phyloP scores from a whole-genome alignment of 2,113 vertebrate genomes.

The Gallinago media region DNA sequence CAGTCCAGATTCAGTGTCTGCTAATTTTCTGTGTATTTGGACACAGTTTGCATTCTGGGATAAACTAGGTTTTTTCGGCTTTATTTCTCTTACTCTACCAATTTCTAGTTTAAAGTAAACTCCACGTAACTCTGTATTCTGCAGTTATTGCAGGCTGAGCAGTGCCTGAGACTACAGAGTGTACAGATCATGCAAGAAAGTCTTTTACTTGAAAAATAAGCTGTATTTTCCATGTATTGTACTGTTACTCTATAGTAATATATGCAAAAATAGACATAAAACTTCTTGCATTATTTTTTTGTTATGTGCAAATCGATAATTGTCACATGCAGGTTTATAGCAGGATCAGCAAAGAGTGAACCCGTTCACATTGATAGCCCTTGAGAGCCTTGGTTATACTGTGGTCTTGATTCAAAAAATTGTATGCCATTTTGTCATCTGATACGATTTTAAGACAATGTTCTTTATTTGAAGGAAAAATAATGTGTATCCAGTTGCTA shows the following conservation, averaged over 20 bases:
- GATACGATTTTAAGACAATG: not conserved
- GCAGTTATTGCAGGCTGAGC: not conserved
- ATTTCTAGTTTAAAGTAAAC: not conserved
- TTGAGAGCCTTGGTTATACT: not conserved
- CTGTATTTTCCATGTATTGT: not conserved
- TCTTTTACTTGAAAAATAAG: not conserved
- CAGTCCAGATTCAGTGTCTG: not conserved
- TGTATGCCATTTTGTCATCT: not conserved
- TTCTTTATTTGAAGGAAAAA: not conserved
- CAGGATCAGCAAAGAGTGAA: not conserved
- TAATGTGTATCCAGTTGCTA: not conserved
- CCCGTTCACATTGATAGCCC: not conserved
- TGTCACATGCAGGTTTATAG: accelerated
- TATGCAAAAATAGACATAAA: not conserved
- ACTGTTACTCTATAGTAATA: not conserved
- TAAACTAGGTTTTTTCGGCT: not conserved
- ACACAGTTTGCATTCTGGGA: not conserved
- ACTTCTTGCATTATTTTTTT: not conserved
- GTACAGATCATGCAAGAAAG: not conserved
- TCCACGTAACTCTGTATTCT: not conserved
- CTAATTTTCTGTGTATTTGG: not conserved
- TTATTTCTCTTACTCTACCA: not conserved
- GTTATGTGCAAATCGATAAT: not conserved
- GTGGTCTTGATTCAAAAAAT: not conserved
- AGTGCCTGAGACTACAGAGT: not conserved